phyloP scores from a whole-genome alignment of 2,113 vertebrate genomes.

The Donacobius atricapilla region DNA sequence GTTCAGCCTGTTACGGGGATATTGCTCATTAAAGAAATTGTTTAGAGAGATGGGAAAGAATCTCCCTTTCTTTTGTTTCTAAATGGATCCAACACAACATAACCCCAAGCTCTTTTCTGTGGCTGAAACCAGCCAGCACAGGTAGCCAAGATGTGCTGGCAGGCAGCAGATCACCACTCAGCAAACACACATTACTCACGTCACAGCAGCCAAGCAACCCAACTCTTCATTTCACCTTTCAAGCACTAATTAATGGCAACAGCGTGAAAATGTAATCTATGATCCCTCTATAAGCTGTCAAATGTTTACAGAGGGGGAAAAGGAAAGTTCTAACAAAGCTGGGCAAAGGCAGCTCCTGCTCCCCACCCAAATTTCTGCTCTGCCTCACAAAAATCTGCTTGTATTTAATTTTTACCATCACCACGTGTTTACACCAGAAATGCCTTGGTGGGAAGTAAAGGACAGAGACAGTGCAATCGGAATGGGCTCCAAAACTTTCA shows the following conservation, averaged over 20 bases:
- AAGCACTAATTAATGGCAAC: not conserved
- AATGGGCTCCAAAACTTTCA: not conserved
- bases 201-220: not conserved
- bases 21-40: constrained; percentile 7
- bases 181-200: constrained; percentile 1
- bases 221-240: not conserved
- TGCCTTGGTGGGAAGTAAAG: not conserved
- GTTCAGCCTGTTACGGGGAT: not conserved
- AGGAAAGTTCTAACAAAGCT: not conserved
- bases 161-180: not conserved
- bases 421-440: not conserved
- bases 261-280: not conserved
- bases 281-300: not conserved
- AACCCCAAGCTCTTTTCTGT: constrained; percentile 13
- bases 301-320: not conserved
- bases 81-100: not conserved
- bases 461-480: not conserved
- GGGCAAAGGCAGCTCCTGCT: not conserved
- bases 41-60: not conserved
- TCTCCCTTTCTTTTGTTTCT: not conserved
- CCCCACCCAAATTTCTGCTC: not conserved
- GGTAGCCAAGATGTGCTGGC: constrained; percentile 21
- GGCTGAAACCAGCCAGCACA: not conserved
- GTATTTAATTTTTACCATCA: not conserved
- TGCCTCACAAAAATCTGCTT: not conserved